Evolutionary conservation across 1,140 invertebrate species (phyloP), one percentile per base, ranked within the genome.

Genomic region (Pachyrhynchus sulphureomaculatus): DNA sequence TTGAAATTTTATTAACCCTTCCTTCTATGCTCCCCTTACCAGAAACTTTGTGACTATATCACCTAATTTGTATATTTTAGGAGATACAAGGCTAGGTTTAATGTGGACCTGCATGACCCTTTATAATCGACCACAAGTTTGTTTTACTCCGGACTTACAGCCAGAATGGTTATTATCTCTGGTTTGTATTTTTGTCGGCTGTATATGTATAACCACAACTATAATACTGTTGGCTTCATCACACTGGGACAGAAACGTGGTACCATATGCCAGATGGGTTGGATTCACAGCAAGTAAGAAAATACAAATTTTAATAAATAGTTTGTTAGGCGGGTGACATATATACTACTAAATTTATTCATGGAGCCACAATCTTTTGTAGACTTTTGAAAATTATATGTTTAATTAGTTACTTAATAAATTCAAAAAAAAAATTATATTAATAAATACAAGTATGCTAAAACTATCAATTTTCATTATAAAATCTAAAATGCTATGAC

Each of bases 31-130:
- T n/a, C n/a, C n/a, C n/a, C n/a, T n/a, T n/a, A n/a, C n/a, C n/a
- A n/a, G n/a, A n/a, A n/a, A n/a, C n/a, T n/a, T n/a, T n/a, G n/a
- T n/a, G n/a, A n/a, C n/a, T n/a, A n/a, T n/a, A n/a, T n/a, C n/a
- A n/a, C n/a, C n/a, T n/a, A n/a, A n/a, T n/a, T n/a, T 29, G 5
- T 29, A 6, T n/a, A 48, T 65, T 81, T 51, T 59, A 89, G 91
- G 91, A 61, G 90, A 94, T 68, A 95, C 91, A 13, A 82, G 90
- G 70, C 80, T 97, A 52, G 95, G 95, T 9, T 79, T 98, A 24
- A 90, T 97, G 88, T 91, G 92, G 86, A 93, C 93, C 23, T 98
- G 94, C 74, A 88, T 96, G 81, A 95, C 92, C 2, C 79, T 96
- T 1, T 92, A 95, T 69, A 93, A 95, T 67, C 83, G 93, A 62